phyloP scores from a whole-genome alignment of 2,113 vertebrate species.

The Ciconia stormi region DNA sequence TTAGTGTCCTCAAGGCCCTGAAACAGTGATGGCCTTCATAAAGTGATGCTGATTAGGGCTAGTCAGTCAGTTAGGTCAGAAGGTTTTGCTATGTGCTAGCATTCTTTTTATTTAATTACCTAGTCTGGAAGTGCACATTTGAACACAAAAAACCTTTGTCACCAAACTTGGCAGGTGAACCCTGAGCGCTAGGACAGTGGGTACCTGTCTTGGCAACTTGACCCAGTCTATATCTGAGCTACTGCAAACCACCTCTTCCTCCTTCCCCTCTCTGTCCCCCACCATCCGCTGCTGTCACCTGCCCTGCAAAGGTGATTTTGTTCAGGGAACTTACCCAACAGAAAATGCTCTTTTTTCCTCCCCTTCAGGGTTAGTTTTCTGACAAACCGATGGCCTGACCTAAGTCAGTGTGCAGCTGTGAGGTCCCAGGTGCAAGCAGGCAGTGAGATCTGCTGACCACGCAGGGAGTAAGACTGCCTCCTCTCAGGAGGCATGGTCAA shows the following conservation, averaged over 20 bases:
- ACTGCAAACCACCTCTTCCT: background rate
- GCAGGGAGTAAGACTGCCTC: background rate
- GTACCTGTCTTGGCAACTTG: background rate
- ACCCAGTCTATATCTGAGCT: background rate
- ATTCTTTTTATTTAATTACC: background rate
- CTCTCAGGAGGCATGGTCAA: background rate
- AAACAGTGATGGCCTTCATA: background rate
- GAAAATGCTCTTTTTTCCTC: background rate
- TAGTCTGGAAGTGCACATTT: background rate
- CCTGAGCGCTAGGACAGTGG: background rate
- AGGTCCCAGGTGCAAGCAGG: background rate
- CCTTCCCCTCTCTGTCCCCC: background rate
- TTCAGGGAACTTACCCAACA: background rate
- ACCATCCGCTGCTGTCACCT: background rate
- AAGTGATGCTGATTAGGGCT: background rate
- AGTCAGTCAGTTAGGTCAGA: background rate
- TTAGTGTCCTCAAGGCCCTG: background rate
- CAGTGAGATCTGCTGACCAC: background rate
- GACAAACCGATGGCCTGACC: background rate
- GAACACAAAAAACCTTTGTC: background rate
- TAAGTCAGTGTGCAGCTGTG: background rate
- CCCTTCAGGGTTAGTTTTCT: background rate
- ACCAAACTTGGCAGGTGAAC: background rate
- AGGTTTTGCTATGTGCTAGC: background rate
- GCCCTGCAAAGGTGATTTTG: background rate